These are phyloP conservation scores for Callosobruchus maculatus DNA, from an alignment of 2,888 invertebrate genomes.

Conservation along the genomic window DNA sequence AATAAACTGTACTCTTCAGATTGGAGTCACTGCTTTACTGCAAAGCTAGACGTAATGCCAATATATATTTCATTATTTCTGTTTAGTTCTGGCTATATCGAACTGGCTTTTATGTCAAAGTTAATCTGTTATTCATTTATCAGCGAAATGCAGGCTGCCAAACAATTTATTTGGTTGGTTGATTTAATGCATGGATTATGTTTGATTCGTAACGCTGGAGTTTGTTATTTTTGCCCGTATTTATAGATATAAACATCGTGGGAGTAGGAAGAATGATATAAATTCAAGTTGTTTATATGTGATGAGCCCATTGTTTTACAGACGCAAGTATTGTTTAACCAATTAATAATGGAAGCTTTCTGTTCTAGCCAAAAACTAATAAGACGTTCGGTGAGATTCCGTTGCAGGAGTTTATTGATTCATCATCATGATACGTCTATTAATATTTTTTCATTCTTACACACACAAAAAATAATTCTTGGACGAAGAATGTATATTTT, in stretches of 20 bases:
- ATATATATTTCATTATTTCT: background rate
- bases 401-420: too few species aligned
- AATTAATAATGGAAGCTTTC: background rate
- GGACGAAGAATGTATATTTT: too few species aligned
- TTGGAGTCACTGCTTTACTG: too few species aligned
- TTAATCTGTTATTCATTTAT: background rate
- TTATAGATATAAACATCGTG: background rate
- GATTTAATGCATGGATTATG: background rate
- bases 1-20: too few species aligned
- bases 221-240: background rate
- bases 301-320: background rate
- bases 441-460: too few species aligned
- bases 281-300: background rate
- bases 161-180: background rate
- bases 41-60: too few species aligned
- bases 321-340: background rate
- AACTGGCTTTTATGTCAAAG: background rate
- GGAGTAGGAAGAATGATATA: background rate
- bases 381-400: too few species aligned
- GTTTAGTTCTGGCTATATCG: background rate
- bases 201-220: background rate
- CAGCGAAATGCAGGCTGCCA: background rate
- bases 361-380: too few species aligned
- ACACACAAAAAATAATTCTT: too few species aligned
- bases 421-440: too few species aligned